Percentiles rank a stretch among this genome's conserved stretches.
Conservation (phyloP, 1,140 invertebrate genomes). For the Euura lappo region DNA sequence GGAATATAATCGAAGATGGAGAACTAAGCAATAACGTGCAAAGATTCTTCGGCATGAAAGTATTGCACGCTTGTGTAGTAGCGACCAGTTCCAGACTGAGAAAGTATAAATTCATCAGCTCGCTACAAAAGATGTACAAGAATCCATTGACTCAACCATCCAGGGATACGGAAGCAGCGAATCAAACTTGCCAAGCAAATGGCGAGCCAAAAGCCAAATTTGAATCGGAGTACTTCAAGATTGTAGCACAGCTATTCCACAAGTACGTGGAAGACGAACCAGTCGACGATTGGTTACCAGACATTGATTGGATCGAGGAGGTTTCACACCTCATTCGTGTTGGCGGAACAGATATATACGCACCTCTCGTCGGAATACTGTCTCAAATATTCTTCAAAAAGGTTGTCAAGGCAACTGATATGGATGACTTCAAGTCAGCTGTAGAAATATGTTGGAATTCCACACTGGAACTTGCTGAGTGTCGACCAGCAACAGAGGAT, state of each 20-base stretch:
- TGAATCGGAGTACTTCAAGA: slow-evolving; percentile 28
- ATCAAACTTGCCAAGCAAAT: neutral
- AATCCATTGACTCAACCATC: neutral
- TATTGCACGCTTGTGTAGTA: slow-evolving; percentile 28
- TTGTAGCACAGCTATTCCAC: slow-evolving; percentile 27
- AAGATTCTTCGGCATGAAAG: slow-evolving; percentile 28
- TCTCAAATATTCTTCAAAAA: slow-evolving; percentile 11
- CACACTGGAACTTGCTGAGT: slow-evolving; percentile 41
- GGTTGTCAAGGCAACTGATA: slow-evolving; percentile 15
- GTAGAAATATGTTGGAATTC: slow-evolving; percentile 40
- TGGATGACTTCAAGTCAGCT: slow-evolving; percentile 29
- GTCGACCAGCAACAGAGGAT: slow-evolving; percentile 34
- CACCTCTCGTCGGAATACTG: slow-evolving; percentile 27
- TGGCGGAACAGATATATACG: slow-evolving; percentile 25
- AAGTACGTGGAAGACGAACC: slow-evolving; percentile 17
- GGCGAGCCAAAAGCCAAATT: slow-evolving; percentile 28
- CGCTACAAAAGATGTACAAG: neutral
- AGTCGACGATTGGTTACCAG: neutral
- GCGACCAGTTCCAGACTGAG: neutral
- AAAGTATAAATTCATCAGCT: neutral
- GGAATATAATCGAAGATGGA: slow-evolving; percentile 22
- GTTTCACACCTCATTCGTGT: slow-evolving; percentile 24
- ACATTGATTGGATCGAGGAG: slow-evolving; percentile 2
- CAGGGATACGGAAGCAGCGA: neutral
- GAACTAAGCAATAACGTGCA: slow-evolving; percentile 16